Conservation (phyloP, 2,113 vertebrate species). For the Trichomycterus rosablanca region DNA sequence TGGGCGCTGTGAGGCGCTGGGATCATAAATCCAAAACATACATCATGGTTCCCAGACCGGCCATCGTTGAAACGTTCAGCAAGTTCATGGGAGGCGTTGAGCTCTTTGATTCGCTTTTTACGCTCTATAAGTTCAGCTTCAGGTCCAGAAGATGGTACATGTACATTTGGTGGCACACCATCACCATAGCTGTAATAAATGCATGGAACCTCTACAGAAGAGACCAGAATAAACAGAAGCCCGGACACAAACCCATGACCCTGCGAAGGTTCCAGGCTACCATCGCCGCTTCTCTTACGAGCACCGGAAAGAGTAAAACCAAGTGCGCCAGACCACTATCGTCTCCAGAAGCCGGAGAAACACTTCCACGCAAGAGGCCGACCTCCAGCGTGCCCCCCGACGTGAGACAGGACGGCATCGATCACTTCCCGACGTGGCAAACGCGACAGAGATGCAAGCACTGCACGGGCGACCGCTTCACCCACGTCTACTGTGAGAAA, state of each 20-base stretch:
- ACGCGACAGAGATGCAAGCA: slow-evolving; percentile 29
- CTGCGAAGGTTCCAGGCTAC: slow-evolving; percentile 34
- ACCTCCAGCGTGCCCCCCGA: slow-evolving; percentile 8
- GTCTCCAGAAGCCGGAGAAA: slow-evolving; percentile 16
- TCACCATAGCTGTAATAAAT: slow-evolving; percentile 33
- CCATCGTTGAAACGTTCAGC: slow-evolving; percentile 15
- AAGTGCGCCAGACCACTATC: slow-evolving; percentile 19
- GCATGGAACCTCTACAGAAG: slow-evolving; percentile 33
- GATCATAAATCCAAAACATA: slow-evolving; percentile 21
- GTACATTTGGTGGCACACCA: slow-evolving; percentile 29
- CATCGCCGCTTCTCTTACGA: slow-evolving; percentile 23
- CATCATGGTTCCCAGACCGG: slow-evolving; percentile 27
- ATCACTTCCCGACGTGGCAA: slow-evolving; percentile 39
- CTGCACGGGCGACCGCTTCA: slow-evolving; percentile 31
- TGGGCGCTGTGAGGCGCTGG: slow-evolving; percentile 16
- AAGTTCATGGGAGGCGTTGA: slow-evolving; percentile 35
- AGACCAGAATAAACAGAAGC: slow-evolving; percentile 12
- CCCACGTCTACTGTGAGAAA: slow-evolving; percentile 20
- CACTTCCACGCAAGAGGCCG: slow-evolving; percentile 17
- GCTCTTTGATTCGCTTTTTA: slow-evolving; percentile 24
- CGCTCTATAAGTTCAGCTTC: slow-evolving; percentile 22
- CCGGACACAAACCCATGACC: slow-evolving; percentile 21
- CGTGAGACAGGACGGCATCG: slow-evolving; percentile 37
- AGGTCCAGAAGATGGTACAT: slow-evolving; percentile 31
- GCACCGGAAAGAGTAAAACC: slow-evolving; percentile 26